Evolutionary conservation across 2,113 vertebrate species (phyloP), one percentile per base, ranked within the genome.

Genomic region (Dipodomys stephensi): DNA sequence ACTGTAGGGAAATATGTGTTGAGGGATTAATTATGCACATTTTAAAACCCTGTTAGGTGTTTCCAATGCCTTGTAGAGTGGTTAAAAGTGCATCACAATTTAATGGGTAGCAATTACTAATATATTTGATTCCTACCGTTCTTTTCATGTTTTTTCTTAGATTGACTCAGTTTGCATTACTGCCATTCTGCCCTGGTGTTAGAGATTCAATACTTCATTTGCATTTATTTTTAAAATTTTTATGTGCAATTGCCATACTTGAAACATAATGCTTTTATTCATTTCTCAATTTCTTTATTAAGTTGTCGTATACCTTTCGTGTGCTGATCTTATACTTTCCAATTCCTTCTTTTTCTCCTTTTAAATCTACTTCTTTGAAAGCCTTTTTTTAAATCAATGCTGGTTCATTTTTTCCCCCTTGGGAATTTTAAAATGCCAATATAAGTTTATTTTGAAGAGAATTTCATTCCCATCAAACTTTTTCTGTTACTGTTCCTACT

Each of bases 41-140:
- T 92, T 88, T 19, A 39, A 95, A 28, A 82, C 3, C 49, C 81
- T 84, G 7, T 71, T 83, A 84, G 30, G 23, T 72, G 88, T 81
- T 90, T 76, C 4, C 15, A 94, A 5, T 32, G 13, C 3, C 28
- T 73, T 49, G 32, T 60, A 90, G 16, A 81, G 53, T 57, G 49
- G 4, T 57, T 57, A 57, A 57, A 57, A 57, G 53, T 57, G 53
- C 53, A 57, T 57, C 39, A 23, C 7, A 86, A 11, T 89, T 79
- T 83, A 87, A 83, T 6, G 39, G 32, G 23, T 35, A 27, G 32
- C 10, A 3, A 68, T 67, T 69, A 35, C 25, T 79, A 11, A 64
- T 13, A 23, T 46, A 80, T n/a, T 62, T 84, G 30, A 65, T 11
- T 8, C 4, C 9, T 18, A 12, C 1, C 2, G 44, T 72, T 95